These are phyloP conservation scores for Perdita meconis DNA, from an alignment of 2,888 invertebrate genomes.

Conservation along the genomic window DNA sequence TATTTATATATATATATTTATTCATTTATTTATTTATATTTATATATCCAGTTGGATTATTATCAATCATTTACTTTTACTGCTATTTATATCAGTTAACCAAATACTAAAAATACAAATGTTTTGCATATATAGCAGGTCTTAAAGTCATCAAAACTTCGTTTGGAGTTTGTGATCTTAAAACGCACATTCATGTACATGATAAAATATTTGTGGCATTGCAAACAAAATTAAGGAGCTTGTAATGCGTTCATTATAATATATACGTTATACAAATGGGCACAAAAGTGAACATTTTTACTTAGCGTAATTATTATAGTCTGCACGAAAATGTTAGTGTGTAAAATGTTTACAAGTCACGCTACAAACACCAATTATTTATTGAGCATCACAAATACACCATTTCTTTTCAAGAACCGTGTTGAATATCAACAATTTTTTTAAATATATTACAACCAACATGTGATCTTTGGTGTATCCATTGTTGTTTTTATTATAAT, in stretches of 20 bases:
- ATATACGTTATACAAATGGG: conserved; percentile 62
- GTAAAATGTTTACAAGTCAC: conserved; percentile 54
- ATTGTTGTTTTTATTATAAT: conserved; percentile 63
- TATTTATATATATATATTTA: conserved; percentile 50
- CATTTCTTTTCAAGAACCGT: conserved; percentile 41
- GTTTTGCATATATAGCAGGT: conserved; percentile 75
- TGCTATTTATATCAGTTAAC: conserved; percentile 81
- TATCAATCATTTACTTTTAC: conserved; percentile 81
- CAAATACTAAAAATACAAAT: conserved; percentile 84
- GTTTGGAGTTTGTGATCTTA: conserved; percentile 70
- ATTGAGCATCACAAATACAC: conserved; percentile 67
- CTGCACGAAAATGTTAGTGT: conserved; percentile 52
- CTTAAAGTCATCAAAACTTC: conserved; percentile 71
- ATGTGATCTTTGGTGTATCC: conserved; percentile 70
- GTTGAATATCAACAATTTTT: conserved; percentile 57
- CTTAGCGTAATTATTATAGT: conserved; percentile 58
- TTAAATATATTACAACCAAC: conserved; percentile 53
- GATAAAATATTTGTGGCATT: conserved; percentile 77
- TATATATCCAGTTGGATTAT: conserved; percentile 81
- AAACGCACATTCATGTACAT: conserved; percentile 74
- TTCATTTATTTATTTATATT: conserved; percentile 67
- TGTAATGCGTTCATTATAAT: conserved; percentile 68
- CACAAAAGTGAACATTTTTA: conserved; percentile 65
- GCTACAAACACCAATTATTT: conserved; percentile 66
- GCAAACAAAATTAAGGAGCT: conserved; percentile 81